Percentiles rank a stretch among this genome's conserved stretches.
phyloP scores from a whole-genome alignment of 2,113 vertebrate genomes.

The Xerus inauris region DNA sequence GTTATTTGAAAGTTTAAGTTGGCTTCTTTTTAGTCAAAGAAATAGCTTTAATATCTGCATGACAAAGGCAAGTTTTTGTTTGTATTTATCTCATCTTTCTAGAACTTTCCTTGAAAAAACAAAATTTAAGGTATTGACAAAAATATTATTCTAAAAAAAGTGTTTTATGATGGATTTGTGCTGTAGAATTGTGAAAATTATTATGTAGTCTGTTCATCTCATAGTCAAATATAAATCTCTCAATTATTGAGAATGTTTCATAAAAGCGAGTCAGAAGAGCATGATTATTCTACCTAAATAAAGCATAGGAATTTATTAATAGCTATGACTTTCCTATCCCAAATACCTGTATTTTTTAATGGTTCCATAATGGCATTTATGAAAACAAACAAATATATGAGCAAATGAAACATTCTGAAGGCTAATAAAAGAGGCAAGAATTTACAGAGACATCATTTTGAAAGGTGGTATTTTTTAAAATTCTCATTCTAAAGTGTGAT shows the following conservation, averaged over 20 bases:
- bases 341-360: conserved; percentile 47
- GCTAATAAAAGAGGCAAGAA: not conserved
- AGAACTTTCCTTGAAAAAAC: conserved; percentile 51
- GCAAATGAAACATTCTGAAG: conserved; percentile 43
- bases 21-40: conserved; percentile 66
- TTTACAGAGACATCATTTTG: conserved; percentile 38
- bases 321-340: not conserved
- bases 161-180: conserved; percentile 52
- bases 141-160: conserved; percentile 22
- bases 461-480: not conserved
- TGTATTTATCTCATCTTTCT: conserved; percentile 50
- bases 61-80: conserved; percentile 74
- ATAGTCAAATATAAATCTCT: conserved; percentile 37
- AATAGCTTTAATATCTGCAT: conserved; percentile 8
- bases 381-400: conserved; percentile 9
- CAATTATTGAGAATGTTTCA: conserved; percentile 53
- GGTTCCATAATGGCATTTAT: not conserved
- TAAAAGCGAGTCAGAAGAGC: conserved; percentile 43
- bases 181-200: conserved; percentile 62
- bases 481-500: conserved; percentile 13
- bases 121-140: conserved; percentile 41
- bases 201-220: conserved; percentile 33
- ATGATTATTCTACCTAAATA: conserved; percentile 39
- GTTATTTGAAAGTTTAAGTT: conserved; percentile 38
- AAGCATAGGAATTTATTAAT: conserved; percentile 8